Evolutionary conservation across 2,888 invertebrate genomes (phyloP), one percentile per base, ranked within the genome.

Genomic region (Physocephala rufipes): DNA sequence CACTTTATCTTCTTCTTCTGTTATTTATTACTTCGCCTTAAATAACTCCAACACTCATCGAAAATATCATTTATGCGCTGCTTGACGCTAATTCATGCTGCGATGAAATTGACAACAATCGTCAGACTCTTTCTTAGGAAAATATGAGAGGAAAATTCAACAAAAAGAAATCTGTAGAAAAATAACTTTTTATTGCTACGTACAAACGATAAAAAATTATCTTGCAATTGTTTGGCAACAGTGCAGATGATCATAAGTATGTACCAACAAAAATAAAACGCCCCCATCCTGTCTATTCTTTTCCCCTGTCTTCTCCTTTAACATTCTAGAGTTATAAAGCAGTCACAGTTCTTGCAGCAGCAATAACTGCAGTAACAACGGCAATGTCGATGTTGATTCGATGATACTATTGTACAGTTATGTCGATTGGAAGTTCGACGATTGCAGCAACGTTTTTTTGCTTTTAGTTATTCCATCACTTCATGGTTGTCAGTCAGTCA

Each of bases 401-500:
- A n/a, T n/a, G n/a, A n/a, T n/a, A n/a, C n/a, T n/a, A n/a, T n/a
- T n/a, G n/a, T n/a, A n/a, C n/a, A n/a, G n/a, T n/a, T n/a, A n/a
- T n/a, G n/a, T n/a, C n/a, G n/a, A n/a, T n/a, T n/a, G n/a, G 19
- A 53, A 21, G 21, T 53, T 53, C 9, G 19, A n/a, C n/a, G n/a
- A n/a, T n/a, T n/a, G n/a, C n/a, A n/a, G 16, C 16, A 49, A 19
- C 49, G 5, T n/a, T 49, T n/a, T n/a, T n/a, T n/a, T n/a, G n/a
- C n/a, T n/a, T n/a, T n/a, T n/a, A n/a, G 49, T 19, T 5, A 49
- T 49, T 21, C 12, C 53, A 19, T 21, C 53, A 53, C 21, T 53
- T 61, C 61, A 61, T n/a, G 59, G 9, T 28, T 2, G 59, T 26
- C 59, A 59, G 28, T 59, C 59, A 12, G 24, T 21, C 5, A 58